phyloP scores from a whole-genome alignment of 1,140 invertebrate genomes.

The Papilio aristodemus region DNA sequence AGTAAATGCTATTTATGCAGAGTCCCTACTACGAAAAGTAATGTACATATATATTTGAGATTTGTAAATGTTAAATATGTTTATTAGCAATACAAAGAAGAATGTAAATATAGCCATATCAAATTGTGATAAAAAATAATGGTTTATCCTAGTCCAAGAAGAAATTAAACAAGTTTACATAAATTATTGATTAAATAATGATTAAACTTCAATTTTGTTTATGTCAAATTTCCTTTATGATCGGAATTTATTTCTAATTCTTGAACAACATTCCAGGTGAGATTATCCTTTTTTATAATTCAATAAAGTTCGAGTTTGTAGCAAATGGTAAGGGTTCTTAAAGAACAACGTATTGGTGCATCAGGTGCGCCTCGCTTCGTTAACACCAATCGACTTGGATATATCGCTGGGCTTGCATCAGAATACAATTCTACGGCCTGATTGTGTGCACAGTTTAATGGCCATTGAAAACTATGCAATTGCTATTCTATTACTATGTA shows the following conservation, averaged over 20 bases:
- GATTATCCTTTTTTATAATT: no score
- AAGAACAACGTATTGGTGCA: constrained; percentile 31
- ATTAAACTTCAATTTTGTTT: no score
- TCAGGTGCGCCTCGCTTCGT: constrained; percentile 38
- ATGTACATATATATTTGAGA: not conserved
- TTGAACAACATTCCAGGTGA: no score
- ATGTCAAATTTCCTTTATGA: no score
- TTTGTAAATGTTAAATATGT: not conserved
- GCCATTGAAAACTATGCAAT: constrained; percentile 5
- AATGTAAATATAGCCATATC: no score
- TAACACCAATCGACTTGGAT: constrained; percentile 41
- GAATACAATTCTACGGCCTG: constrained; percentile 37
- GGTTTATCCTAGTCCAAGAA: no score
- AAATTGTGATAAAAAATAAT: no score
- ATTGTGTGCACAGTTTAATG: constrained; percentile 36
- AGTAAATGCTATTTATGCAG: constrained; percentile 32
- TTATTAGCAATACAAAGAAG: no score
- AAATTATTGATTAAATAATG: no score
- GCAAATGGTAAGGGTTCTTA: constrained; percentile 9
- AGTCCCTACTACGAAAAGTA: constrained; percentile 22
- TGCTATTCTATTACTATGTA: not conserved
- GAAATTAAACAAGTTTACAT: no score
- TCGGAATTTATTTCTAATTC: no score
- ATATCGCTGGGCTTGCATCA: constrained; percentile 31
- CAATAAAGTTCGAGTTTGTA: not conserved